A percentile compares a stretch with the other conserved stretches of the same genome.
phyloP scores from a whole-genome alignment of 2,113 vertebrate genomes.

The Neogobius melanostomus region DNA sequence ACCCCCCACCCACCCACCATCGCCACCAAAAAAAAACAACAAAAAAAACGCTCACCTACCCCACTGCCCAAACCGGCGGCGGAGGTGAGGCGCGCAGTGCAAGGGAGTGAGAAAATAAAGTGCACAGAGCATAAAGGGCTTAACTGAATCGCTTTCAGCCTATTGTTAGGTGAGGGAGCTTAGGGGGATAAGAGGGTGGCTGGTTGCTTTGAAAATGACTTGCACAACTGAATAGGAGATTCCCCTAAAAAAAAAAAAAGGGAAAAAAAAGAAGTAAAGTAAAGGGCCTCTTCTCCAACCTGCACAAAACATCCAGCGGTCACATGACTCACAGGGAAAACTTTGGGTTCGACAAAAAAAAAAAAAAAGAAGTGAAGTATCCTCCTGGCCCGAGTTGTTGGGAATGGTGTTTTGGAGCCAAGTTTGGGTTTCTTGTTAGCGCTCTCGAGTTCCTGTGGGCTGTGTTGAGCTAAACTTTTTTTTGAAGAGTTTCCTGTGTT shows the following conservation, averaged over 20 bases:
- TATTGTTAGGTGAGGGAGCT: conserved; percentile 91
- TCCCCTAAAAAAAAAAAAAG: conserved; percentile 70
- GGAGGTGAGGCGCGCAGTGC: conserved; percentile 77
- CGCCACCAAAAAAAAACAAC: neutral
- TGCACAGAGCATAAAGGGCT: conserved; percentile 89
- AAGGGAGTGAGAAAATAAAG: conserved; percentile 85
- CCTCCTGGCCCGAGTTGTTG: conserved; percentile 21
- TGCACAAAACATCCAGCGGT: conserved; percentile 75
- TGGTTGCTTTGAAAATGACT: conserved; percentile 92
- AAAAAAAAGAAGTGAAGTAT: conserved; percentile 49
- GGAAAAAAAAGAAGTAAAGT: conserved; percentile 45
- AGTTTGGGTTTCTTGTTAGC: conserved; percentile 40
- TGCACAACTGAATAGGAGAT: conserved; percentile 89
- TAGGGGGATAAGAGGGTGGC: conserved; percentile 89
- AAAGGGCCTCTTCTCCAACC: conserved; percentile 65
- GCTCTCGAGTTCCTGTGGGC: conserved; percentile 31
- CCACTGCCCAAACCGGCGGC: conserved; percentile 76
- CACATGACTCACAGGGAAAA: conserved; percentile 54
- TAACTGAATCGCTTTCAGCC: conserved; percentile 92
- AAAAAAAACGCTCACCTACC: conserved; percentile 15
- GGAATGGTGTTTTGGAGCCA: conserved; percentile 17
- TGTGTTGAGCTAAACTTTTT: conserved; percentile 50
- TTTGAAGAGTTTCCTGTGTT: conserved; percentile 52
- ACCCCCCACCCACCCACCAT: conserved; percentile 42
- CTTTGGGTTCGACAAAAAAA: conserved; percentile 68